Evolutionary conservation across 2,888 invertebrate species (phyloP).

Genomic region (Sialis lutaria): DNA sequence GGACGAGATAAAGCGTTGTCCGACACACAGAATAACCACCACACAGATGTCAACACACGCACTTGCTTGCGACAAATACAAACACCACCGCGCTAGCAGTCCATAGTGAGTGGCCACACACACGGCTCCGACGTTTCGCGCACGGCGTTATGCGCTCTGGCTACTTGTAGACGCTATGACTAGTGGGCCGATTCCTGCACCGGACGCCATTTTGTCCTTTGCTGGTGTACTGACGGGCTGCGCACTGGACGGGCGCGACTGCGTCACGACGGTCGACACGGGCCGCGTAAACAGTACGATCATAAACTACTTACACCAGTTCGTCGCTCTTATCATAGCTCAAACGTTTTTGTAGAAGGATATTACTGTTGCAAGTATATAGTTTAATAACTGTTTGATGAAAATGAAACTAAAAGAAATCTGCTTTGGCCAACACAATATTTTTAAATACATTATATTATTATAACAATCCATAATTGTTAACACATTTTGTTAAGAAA

Average conservation of each 20-base stretch:
- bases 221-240: neutral
- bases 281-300: constrained; percentile 1
- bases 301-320: neutral
- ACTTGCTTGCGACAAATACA: neutral
- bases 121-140: neutral
- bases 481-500: too few relatives aligned
- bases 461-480: too few relatives aligned
- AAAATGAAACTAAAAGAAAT: too few relatives aligned
- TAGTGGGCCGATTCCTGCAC: constrained; percentile 5
- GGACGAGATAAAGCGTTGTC: neutral
- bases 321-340: too few relatives aligned
- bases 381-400: too few relatives aligned
- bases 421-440: too few relatives aligned
- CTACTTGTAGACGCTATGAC: constrained; percentile 1
- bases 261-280: constrained; percentile 7
- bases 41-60: neutral
- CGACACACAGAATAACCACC: neutral
- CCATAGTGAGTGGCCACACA: neutral
- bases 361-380: too few relatives aligned
- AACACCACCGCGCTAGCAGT: neutral
- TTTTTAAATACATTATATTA: too few relatives aligned
- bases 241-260: constrained; percentile 2
- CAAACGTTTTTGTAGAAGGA: too few relatives aligned
- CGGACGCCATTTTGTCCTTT: constrained; percentile 7
- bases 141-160: constrained; percentile 1